Base-by-base conservation (phyloP, 35 echinoderm and acorn worm species). In the Hemicentrotus pulcherrimus region DNA sequence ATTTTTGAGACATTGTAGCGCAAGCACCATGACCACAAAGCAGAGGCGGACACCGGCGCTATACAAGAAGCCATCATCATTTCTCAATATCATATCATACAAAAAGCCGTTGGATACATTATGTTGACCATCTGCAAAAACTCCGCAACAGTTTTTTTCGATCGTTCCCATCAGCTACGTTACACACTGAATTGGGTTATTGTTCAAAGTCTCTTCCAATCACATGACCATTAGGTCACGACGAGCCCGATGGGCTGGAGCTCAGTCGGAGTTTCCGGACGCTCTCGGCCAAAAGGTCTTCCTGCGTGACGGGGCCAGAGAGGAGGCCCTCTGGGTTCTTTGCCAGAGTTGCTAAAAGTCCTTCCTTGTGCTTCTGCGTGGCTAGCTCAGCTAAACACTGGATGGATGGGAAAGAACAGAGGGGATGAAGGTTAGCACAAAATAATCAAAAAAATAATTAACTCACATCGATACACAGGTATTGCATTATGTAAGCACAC, bases 321-420 rank as follows among this genome's bases (percentile, higher is more conserved):
- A 97, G 46, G 61, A 97, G 30, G 61, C 86, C 91, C 48, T 97
- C 96, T 94, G 96, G 94, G 58, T 97, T 92, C 33, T 94, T 88
- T 60, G 32, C 50, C 30, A 98, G 28, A 18, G 96, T 94, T 48
- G 97, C 94, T 13, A 98, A 94, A 15, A 98, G 31, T 35, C 97
- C 97, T 94, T 98, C 97, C 47, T 96, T 48, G 24, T 86, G 92
- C 91, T 96, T 98, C 55, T 58, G 24, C 88, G 88, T 98, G 31
- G 96, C 85, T 6, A 98, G 41, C 59, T 98, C 97, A 9, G 94
- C 96, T 31, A 98, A 95, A 96, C 97, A 95, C 97, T 98, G 95
- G 28, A 95, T 70, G 88, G 28, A 95, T 70, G 88, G n/a, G 14
- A 18, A 45, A 90, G 32, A 90, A 90, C 88, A 41, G 32, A 90